Conservation (phyloP, 2,797 vertebrate genomes). For the Microcaecilia unicolor region DNA sequence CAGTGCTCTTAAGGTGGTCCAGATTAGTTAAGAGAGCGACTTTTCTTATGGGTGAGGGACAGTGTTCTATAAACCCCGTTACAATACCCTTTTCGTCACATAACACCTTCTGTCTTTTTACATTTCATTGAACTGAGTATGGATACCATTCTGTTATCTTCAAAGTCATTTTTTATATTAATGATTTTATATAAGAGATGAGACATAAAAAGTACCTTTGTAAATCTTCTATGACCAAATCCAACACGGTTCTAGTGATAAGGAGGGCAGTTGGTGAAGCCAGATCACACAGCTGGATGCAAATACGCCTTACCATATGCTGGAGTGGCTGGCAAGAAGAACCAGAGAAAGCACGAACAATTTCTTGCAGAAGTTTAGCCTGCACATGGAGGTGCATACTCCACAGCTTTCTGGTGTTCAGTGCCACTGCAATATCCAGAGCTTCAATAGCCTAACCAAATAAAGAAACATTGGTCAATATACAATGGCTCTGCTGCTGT, state of each 20-base stretch:
- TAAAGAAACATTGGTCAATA: too few species aligned
- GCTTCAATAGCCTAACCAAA: conserved; percentile 75
- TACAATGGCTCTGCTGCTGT: too few species aligned
- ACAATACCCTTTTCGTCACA: too few species aligned
- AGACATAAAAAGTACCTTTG: conserved; percentile 83
- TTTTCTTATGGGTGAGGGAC: too few species aligned
- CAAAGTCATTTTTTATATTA: too few species aligned
- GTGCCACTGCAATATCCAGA: conserved; percentile 86
- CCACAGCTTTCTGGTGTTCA: conserved; percentile 97
- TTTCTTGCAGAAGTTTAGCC: conserved; percentile 83
- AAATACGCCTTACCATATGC: conserved; percentile 84
- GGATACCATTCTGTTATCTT: too few species aligned
- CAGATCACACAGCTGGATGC: conserved; percentile 89
- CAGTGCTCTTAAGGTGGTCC: too few species aligned
- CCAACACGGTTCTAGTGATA: conserved; percentile 85
- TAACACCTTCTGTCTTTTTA: too few species aligned
- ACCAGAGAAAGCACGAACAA: conserved; percentile 77
- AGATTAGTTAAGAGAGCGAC: too few species aligned
- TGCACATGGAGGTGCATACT: conserved; percentile 95
- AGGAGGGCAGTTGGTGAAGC: conserved; percentile 86
- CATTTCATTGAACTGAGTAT: too few species aligned
- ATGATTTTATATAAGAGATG: too few species aligned
- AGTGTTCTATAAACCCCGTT: too few species aligned
- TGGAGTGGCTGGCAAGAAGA: conserved; percentile 89
- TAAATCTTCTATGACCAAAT: conserved; percentile 85